A percentile compares a stretch with the other conserved stretches of the same genome.
phyloP scores from a whole-genome alignment of 2,888 invertebrate species.

The Nomada goodeniana region DNA sequence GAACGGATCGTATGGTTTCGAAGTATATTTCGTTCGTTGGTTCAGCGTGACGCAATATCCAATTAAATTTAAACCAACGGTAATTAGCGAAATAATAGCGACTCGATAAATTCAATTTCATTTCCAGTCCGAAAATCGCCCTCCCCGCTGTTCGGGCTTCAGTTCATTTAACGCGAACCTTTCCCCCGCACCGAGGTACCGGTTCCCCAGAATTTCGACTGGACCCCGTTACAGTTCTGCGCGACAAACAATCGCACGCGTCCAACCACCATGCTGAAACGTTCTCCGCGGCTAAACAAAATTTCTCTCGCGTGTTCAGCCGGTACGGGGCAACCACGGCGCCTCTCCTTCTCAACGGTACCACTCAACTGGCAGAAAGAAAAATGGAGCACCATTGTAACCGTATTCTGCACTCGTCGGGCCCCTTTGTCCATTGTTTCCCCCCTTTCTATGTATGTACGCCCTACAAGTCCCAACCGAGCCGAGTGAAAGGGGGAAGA shows the following conservation, averaged over 20 bases:
- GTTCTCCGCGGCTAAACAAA: not conserved
- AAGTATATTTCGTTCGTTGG: conserved; percentile 22
- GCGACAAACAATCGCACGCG: conserved; percentile 9
- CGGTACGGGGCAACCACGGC: not conserved
- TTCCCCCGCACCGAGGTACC: not conserved
- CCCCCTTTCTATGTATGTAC: conserved; percentile 1
- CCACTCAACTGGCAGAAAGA: not conserved
- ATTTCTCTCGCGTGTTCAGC: not conserved
- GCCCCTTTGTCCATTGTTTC: conserved; percentile 30
- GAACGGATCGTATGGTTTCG: not conserved
- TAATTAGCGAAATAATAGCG: not conserved
- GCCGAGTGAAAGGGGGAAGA: not conserved
- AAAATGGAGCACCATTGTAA: conserved; percentile 21
- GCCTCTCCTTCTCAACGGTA: not conserved
- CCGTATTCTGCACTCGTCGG: conserved; percentile 4
- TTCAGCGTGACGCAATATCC: not conserved
- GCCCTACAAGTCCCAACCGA: not conserved
- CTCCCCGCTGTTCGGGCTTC: not conserved
- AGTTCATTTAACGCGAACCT: not conserved
- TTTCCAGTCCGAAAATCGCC: not conserved
- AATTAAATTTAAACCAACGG: not conserved
- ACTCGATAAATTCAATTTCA: not conserved
- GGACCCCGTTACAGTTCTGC: not conserved
- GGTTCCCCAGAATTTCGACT: conserved; percentile 4
- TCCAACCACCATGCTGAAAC: not conserved